These are phyloP conservation scores for Sebastes taczanowskii DNA, from an alignment of 2,797 vertebrate species.

Conservation along the genomic window DNA sequence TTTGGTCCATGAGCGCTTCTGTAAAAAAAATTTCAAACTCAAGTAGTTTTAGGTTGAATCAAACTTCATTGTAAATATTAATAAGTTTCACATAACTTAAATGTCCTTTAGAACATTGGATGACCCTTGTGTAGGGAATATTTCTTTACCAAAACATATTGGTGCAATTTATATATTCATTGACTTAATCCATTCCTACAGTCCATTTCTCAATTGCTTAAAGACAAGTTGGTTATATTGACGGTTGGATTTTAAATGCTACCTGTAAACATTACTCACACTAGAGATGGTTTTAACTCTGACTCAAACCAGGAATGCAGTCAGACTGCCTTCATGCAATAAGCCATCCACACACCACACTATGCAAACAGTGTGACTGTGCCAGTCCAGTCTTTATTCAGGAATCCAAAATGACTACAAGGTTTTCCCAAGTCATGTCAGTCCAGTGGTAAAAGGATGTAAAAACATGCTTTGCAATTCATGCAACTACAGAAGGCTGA, in stretches of 20 bases:
- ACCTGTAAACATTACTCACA: background rate
- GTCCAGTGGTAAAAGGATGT: background rate
- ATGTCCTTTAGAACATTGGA: background rate
- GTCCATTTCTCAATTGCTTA: fast-evolving
- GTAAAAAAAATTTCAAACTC: too few relatives aligned
- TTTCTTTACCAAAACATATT: background rate
- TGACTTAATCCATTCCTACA: background rate
- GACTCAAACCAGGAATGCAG: background rate
- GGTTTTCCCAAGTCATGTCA: background rate
- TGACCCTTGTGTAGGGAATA: background rate
- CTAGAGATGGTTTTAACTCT: background rate
- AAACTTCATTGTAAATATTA: background rate
- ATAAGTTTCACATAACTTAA: background rate
- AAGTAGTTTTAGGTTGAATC: background rate
- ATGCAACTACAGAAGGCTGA: constrained; percentile 31
- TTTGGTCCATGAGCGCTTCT: background rate
- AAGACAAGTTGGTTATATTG: too few relatives aligned
- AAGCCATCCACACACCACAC: constrained; percentile 15
- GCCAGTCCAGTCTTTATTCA: constrained; percentile 56
- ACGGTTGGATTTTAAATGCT: background rate
- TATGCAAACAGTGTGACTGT: constrained; percentile 23
- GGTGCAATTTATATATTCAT: fast-evolving
- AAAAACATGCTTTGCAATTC: constrained; percentile 34
- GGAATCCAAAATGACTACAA: constrained; percentile 18
- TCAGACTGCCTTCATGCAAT: background rate